phyloP scores from a whole-genome alignment of 2,888 invertebrate genomes.

The Ormyrus thymus region DNA sequence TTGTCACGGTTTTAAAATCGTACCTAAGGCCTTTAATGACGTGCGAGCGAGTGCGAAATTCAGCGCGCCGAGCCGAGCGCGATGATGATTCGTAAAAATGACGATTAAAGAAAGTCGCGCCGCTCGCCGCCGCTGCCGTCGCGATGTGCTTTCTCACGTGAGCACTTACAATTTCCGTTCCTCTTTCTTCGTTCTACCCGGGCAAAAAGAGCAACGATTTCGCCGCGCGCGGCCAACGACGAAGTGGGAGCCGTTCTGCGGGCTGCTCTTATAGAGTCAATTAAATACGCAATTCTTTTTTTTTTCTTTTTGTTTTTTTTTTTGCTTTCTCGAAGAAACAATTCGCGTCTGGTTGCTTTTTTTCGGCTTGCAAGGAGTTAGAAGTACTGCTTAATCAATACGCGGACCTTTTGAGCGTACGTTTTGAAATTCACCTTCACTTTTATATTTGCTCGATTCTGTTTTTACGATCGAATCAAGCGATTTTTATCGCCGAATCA shows the following conservation, averaged over 20 bases:
- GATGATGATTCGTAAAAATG: constrained; percentile 28
- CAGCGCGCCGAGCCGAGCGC: neutral
- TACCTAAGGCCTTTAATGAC: neutral
- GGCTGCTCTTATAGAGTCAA: neutral
- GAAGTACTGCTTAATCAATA: too few relatives aligned
- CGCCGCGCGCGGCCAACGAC: too few relatives aligned
- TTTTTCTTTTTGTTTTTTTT: neutral
- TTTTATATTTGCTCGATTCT: too few relatives aligned
- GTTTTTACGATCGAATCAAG: too few relatives aligned
- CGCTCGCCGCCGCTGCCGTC: neutral
- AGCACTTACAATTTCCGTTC: constrained; percentile 21
- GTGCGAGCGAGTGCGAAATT: constrained; percentile 20
- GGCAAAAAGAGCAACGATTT: too few relatives aligned
- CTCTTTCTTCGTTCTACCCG: neutral
- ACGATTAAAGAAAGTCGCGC: constrained; percentile 13
- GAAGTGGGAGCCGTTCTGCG: too few relatives aligned
- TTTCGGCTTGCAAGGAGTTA: too few relatives aligned
- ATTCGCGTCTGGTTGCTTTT: too few relatives aligned
- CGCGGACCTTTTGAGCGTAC: too few relatives aligned
- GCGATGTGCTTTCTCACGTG: constrained; percentile 18
- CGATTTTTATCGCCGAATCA: too few relatives aligned
- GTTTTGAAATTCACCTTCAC: too few relatives aligned
- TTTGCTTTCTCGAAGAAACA: too few relatives aligned
- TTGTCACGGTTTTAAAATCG: constrained; percentile 16
- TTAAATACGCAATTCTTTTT: neutral